Percentiles rank a stretch among this genome's conserved stretches.
Conservation (phyloP, 2,888 invertebrate species). For the Yponomeuta plumbellus region DNA sequence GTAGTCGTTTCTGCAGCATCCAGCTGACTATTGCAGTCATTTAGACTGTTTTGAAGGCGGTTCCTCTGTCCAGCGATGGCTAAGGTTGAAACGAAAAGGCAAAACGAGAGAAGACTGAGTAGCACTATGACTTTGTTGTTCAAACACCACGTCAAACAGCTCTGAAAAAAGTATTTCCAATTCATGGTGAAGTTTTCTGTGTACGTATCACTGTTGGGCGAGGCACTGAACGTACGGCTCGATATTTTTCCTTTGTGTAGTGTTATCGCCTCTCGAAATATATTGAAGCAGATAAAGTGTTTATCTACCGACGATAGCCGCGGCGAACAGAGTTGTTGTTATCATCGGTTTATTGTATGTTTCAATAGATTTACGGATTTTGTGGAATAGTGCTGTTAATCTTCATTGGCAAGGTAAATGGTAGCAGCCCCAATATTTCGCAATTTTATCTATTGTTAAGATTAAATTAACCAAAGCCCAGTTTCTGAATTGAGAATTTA, state of each 20-base stretch:
- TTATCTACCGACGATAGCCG: neutral
- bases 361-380: neutral
- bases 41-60: conserved; percentile 33
- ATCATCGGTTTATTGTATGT: neutral
- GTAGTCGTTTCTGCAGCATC: conserved; percentile 8
- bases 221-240: neutral
- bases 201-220: neutral
- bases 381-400: neutral
- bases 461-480: too few species aligned
- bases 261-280: neutral
- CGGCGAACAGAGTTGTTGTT: neutral
- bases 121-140: conserved; percentile 63
- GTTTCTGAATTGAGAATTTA: too few species aligned
- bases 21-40: conserved; percentile 24
- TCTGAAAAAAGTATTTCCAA: conserved; percentile 48
- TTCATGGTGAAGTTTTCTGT: conserved; percentile 28
- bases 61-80: conserved; percentile 53
- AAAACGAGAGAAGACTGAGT: conserved; percentile 49
- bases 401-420: too few species aligned
- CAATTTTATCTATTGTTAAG: too few species aligned
- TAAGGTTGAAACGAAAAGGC: conserved; percentile 55
- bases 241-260: neutral
- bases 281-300: neutral
- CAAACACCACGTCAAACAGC: conserved; percentile 48
- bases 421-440: too few species aligned